Percentiles rank a stretch among this genome's conserved stretches.
Evolutionary conservation across 2,797 vertebrate genomes (phyloP).

Genomic region (Octomys mimax): DNA sequence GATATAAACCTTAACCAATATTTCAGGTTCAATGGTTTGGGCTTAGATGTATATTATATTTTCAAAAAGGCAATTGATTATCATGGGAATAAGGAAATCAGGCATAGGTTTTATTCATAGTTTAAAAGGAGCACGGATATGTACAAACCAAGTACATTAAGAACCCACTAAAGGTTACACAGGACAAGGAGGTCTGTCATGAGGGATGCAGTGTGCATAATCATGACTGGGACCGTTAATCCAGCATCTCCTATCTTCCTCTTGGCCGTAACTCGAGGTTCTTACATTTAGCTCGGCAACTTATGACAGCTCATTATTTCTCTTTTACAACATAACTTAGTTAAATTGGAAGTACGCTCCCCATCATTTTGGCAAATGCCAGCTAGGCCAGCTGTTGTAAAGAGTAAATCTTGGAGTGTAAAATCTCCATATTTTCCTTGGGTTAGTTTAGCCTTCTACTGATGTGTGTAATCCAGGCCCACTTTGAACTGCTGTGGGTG

Average conservation of each 20-base stretch:
- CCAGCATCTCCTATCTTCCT: neutral
- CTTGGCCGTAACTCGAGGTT: neutral
- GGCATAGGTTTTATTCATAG: neutral
- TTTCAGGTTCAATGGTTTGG: neutral
- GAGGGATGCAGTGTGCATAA: rapidly evolving
- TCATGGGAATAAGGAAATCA: neutral
- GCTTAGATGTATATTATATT: neutral
- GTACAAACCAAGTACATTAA: neutral
- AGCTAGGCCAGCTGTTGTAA: neutral
- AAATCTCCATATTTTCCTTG: neutral
- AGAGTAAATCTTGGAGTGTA: neutral
- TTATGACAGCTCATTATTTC: neutral
- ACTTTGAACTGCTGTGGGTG: neutral
- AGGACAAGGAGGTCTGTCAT: neutral
- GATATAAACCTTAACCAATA: neutral
- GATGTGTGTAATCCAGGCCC: neutral
- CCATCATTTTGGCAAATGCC: neutral
- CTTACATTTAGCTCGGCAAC: neutral
- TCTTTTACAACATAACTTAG: neutral
- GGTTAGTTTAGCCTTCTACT: neutral
- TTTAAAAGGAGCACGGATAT: neutral
- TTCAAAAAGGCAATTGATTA: neutral
- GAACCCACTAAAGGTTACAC: neutral
- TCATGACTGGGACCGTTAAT: too few species aligned
- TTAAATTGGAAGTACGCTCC: neutral